Conservation (phyloP, 2,888 invertebrate genomes). For the Cenopis cana region DNA sequence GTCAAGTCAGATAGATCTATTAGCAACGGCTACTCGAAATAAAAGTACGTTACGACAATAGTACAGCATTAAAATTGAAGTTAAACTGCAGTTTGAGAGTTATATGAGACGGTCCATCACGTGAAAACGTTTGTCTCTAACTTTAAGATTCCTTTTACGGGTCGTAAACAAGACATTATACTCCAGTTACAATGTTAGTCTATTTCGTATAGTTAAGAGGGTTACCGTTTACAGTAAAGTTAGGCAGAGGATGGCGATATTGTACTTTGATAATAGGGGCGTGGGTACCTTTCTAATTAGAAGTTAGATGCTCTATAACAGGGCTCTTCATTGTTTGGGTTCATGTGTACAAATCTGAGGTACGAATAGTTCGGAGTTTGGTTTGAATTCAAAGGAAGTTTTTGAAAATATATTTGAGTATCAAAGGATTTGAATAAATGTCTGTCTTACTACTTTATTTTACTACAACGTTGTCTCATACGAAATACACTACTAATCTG, state of each 20-base stretch:
- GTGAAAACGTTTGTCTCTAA: conserved; percentile 46
- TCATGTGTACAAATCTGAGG: conserved; percentile 22
- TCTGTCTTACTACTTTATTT: no score
- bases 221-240: conserved; percentile 48
- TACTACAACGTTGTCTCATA: no score
- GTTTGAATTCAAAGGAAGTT: background rate
- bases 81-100: conserved; percentile 36
- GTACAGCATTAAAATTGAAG: conserved; percentile 29
- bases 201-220: conserved; percentile 55
- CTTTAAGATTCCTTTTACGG: conserved; percentile 61
- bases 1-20: background rate
- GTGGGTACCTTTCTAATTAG: conserved; percentile 41
- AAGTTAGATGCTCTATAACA: conserved; percentile 41
- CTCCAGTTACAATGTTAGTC: conserved; percentile 55
- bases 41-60: conserved; percentile 13
- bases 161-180: conserved; percentile 61
- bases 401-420: background rate
- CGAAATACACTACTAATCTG: no score
- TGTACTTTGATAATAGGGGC: conserved; percentile 38
- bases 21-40: background rate
- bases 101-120: conserved; percentile 40
- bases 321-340: conserved; percentile 39
- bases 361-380: background rate
- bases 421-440: no score
- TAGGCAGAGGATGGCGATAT: conserved; percentile 38